Evolutionary conservation across 2,888 invertebrate species (phyloP).

Genomic region (Ophioninae sp.): DNA sequence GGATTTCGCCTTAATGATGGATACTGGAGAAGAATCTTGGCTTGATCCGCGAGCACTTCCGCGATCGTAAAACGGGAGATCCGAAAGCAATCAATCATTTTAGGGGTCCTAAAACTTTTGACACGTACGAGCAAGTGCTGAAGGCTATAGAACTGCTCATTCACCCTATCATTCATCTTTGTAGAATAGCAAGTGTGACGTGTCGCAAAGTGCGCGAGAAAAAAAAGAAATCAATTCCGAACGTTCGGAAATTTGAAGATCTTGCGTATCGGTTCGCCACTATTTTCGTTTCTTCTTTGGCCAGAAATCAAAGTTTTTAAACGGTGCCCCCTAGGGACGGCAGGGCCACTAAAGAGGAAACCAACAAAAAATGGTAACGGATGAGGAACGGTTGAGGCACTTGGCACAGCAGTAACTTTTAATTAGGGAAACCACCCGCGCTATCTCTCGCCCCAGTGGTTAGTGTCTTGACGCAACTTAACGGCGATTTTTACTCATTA

Average conservation of each 20-base stretch:
- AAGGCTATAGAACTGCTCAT: neutral
- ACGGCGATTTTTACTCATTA: slow-evolving; percentile 77
- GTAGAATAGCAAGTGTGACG: neutral
- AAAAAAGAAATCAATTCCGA: slow-evolving; percentile 1
- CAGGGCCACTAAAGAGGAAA: slow-evolving; percentile 13
- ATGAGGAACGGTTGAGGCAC: slow-evolving; percentile 48
- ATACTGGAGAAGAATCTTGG: neutral
- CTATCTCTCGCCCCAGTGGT: slow-evolving; percentile 66
- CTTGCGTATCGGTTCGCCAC: slow-evolving; percentile 4
- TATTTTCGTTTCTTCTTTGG: slow-evolving; percentile 11
- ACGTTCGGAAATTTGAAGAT: neutral
- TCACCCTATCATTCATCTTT: neutral
- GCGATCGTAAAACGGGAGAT: neutral
- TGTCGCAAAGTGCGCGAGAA: neutral
- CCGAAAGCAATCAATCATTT: neutral
- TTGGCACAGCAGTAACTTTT: slow-evolving; percentile 73
- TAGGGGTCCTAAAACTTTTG: neutral
- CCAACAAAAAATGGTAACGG: slow-evolving; percentile 21
- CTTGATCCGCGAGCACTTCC: neutral
- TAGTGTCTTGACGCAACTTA: slow-evolving; percentile 67
- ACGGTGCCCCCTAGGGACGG: slow-evolving; percentile 47
- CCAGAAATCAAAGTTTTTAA: slow-evolving; percentile 55
- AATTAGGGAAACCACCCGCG: slow-evolving; percentile 72
- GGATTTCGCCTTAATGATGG: neutral
- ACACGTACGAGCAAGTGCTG: neutral